Evolutionary conservation across 2,888 invertebrate species (phyloP), one percentile per base, ranked within the genome.

Genomic region (Lysandra bellargus): DNA sequence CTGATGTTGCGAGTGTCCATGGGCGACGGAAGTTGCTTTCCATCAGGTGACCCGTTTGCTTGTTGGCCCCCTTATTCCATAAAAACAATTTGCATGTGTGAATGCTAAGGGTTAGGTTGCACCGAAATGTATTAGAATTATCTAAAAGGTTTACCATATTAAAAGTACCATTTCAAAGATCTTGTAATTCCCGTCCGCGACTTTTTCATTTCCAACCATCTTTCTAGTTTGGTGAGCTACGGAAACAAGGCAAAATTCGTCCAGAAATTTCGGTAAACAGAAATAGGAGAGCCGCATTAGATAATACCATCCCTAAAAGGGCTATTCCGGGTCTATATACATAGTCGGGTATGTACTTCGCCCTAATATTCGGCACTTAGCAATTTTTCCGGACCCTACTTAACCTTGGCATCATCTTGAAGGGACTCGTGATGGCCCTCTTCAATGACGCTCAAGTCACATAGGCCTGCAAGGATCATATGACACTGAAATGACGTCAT

Each of bases 321-420:
- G 69, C 33, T 37, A 69, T 37, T 69, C 33, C 69, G 69, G 69
- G 33, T 23, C 23, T 23, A 23, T 23, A 23, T 23, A 23, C 23
- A 23, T 23, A 23, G 23, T 14, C 5, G 69, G 37, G 69, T 69
- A 69, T 33, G 33, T 69, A 69, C 37, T 69, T 6, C 1, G 14
- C 14, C 64, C 69, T 33, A 69, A 37, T 69, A 69, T 69, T 69
- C 33, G 17, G 33, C 17, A 6, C 37, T 69, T 69, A 33, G 33
- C 17, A 37, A 30, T 69, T 69, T 37, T 69, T 14, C 37, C 69
- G 14, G 69, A 69, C 33, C 69, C 69, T 33, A 69, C 69, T 69
- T 69, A 69, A 69, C 69, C 69, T 69, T 69, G 69, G 37, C 69
- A 69, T 69, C 37, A 69, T 69, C 69, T 69, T 37, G 4, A 37